Conservation (phyloP, 2,113 vertebrate genomes). For the Elephas maximus region DNA sequence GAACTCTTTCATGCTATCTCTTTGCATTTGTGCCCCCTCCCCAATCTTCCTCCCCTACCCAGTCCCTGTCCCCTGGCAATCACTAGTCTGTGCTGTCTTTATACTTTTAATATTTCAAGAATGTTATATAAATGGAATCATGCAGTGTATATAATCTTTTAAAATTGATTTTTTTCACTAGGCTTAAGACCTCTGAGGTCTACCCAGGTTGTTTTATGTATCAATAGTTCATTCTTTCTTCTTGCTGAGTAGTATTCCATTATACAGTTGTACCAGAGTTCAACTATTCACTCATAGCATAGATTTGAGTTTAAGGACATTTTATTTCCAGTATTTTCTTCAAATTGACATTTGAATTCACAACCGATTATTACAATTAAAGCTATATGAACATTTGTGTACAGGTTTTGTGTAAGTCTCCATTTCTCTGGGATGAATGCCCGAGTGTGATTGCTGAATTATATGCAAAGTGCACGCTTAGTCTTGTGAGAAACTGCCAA, state of each 20-base stretch:
- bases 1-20: not conserved
- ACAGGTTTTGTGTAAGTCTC: not conserved
- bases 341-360: no score
- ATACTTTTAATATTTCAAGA: constrained; percentile 1
- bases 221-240: not conserved
- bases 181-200: not conserved
- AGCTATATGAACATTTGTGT: not conserved
- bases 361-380: not conserved
- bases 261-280: not conserved
- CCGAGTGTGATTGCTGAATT: no score
- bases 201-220: not conserved
- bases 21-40: not conserved
- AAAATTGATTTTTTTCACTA: not conserved
- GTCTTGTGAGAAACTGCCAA: no score
- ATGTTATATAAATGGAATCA: not conserved
- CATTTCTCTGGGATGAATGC: not conserved
- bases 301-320: not conserved
- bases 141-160: not conserved
- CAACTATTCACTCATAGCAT: not conserved
- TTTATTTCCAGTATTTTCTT: not conserved
- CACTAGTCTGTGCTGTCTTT: not conserved
- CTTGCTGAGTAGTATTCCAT: not conserved
- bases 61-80: not conserved
- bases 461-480: no score
- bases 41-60: not conserved